Base-by-base conservation (phyloP, 2,888 invertebrate species). In the Dinocampus coccinellae region DNA sequence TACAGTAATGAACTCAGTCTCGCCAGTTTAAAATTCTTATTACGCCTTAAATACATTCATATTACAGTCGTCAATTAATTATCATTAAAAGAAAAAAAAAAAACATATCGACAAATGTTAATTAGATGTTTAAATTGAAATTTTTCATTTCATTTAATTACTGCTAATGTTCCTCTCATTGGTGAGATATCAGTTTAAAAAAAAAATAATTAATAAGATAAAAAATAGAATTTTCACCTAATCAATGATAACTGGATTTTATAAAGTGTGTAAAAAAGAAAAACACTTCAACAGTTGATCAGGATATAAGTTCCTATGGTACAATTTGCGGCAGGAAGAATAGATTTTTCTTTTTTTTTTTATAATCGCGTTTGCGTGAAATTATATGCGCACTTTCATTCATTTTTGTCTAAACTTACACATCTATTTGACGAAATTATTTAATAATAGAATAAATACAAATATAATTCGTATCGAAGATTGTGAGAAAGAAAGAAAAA, bases 11-110 rank as follows among this genome's bases (percentile, higher is more conserved):
- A 79, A 82, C 82, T 83, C 82, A 79, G 81, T 84, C 81, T 83
- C 84, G 79, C 77, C 74, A 77, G 71, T 83, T 82, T 83, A 84
- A 82, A 83, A 83, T 83, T 84, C 55, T 36, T 58, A 81, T 81
- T 79, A 80, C 80, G 79, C 77, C 79, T 76, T 80, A 80, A 83
- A 79, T 80, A 80, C 65, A 58, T 58, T 53, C 53, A 73, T 69
- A 73, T 79, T 77, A 76, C 82, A 83, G 77, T 78, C 75, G 75
- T 78, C 74, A 65, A 70, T 77, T 72, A 29, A 78, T 80, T 79
- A 77, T 79, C 61, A 73, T 68, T 77, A 75, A 74, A 74, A 77
- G 76, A 70, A 70, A 74, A 72, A 70, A 75, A 74, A 74, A 77
- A 77, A 70, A 70, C 66, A 70, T 70, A 53, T 73, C 26, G 72